Evolutionary conservation across 2,113 vertebrate species (phyloP), one percentile per base, ranked within the genome.

Genomic region (Axis porcinus): DNA sequence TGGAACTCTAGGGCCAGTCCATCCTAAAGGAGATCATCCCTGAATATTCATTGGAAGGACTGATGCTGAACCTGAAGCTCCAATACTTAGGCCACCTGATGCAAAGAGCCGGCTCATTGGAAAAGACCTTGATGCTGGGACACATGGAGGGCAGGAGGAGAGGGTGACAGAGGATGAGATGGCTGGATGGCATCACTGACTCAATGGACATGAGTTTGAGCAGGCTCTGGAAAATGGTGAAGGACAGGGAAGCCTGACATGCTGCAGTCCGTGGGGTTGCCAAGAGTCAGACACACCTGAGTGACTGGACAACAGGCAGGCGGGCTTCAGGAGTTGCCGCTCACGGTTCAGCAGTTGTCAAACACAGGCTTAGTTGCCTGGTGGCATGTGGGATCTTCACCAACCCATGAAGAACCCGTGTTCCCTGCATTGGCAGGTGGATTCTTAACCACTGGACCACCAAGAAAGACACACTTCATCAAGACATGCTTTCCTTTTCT

Each of bases 271-370:
- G 0, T 40, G n/a, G n/a, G 67, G 19, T 3, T 23, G n/a, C n/a
- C 11, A n/a, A 17, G n/a, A 40, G n/a, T 70, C 67, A 6, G 67
- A 70, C 67, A 23, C 0, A 5, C 36, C 33, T 36, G 19, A 70
- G 67, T 0, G 1, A 23, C 67, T 23, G 67, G 12, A 1, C 33
- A 67, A 2, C 67, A 23, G n/a, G 67, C 67, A 70, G 67, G 67
- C 0, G 2, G n/a, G n/a, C n/a, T 40, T 40, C n/a, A 3, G n/a
- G 0, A 23, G 62, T 1, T 67, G 16, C 33, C 1, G 7, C 62
- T 19, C 62, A 19, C 7, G 0, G 62, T 16, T 67, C 62, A 67
- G 33, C 2, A 19, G 7, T 5, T 17, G 16, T 10, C 16, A 0
- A 33, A 67, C 16, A 4, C 17, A 33, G 33, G 62, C 33, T n/a